phyloP scores from a whole-genome alignment of 2,888 invertebrate genomes.

The Drosophila flavopinicola region DNA sequence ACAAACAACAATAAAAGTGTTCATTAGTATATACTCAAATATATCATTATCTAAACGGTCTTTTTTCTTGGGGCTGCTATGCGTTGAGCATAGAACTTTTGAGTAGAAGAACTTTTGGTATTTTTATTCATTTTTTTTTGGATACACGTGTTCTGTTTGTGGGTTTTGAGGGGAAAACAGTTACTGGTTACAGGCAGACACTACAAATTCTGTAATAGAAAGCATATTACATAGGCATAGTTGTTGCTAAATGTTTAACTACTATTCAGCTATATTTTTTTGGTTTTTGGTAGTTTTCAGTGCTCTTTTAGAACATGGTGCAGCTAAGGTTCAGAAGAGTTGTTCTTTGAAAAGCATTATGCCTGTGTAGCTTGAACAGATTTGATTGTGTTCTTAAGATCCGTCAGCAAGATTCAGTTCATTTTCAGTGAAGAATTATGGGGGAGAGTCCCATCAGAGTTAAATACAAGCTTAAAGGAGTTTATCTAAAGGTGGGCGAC shows the following conservation, averaged over 20 bases:
- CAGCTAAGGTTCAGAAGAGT: constrained; percentile 9
- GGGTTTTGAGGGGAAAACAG: constrained; percentile 36
- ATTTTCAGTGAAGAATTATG: constrained; percentile 1
- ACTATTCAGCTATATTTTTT: constrained; percentile 2
- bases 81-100: constrained; percentile 54
- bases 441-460: constrained; percentile 19
- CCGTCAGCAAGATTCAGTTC: constrained; percentile 9
- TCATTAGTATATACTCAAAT: constrained; percentile 45
- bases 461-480: constrained; percentile 42
- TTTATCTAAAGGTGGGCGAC: constrained; percentile 56
- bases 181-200: constrained; percentile 57
- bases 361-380: constrained; percentile 36
- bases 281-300: constrained; percentile 9
- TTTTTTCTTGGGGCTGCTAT: constrained; percentile 31
- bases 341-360: constrained; percentile 2
- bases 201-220: constrained; percentile 57
- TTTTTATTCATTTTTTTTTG: constrained; percentile 24
- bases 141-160: constrained; percentile 60
- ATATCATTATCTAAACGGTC: constrained; percentile 35
- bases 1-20: too few species aligned
- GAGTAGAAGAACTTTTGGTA: constrained; percentile 62
- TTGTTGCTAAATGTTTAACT: constrained; percentile 30
- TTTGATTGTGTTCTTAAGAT: constrained; percentile 15
- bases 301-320: constrained; percentile 48
- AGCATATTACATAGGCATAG: constrained; percentile 54